phyloP scores from a whole-genome alignment of 1,140 invertebrate genomes.

The Danaus plexippus region DNA sequence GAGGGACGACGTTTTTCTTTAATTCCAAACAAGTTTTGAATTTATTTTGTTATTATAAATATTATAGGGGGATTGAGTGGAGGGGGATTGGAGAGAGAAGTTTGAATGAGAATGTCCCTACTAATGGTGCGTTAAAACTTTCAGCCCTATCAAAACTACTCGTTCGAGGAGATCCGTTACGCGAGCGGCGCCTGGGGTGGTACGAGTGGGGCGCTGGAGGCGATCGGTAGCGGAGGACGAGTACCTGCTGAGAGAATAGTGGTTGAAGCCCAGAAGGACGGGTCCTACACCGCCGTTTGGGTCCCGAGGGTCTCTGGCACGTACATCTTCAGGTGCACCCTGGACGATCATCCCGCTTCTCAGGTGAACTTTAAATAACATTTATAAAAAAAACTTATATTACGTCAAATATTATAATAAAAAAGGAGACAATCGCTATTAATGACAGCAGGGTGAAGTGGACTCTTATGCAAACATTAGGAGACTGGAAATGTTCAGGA shows the following conservation, averaged over 20 bases:
- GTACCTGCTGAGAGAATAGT: constrained; percentile 83
- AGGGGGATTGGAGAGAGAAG: no score
- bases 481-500: no score
- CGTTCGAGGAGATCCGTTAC: constrained; percentile 95
- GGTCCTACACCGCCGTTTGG: constrained; percentile 92
- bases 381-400: neutral
- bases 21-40: no score
- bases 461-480: no score
- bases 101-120: no score
- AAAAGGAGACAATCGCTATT: no score
- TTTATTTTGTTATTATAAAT: no score
- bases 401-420: no score
- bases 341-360: constrained; percentile 89
- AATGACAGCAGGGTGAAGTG: no score
- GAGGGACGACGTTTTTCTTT: no score
- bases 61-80: no score
- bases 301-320: constrained; percentile 90
- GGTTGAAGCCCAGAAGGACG: constrained; percentile 87
- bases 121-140: constrained; percentile 5
- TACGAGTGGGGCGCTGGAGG: constrained; percentile 31
- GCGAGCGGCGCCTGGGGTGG: constrained; percentile 71
- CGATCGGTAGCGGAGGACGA: constrained; percentile 72
- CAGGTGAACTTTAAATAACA: constrained; percentile 73
- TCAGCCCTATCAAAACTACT: constrained; percentile 92
- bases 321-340: constrained; percentile 89